Base-by-base conservation (phyloP, 2,797 vertebrate species). In the Pipistrellus pipistrellus region DNA sequence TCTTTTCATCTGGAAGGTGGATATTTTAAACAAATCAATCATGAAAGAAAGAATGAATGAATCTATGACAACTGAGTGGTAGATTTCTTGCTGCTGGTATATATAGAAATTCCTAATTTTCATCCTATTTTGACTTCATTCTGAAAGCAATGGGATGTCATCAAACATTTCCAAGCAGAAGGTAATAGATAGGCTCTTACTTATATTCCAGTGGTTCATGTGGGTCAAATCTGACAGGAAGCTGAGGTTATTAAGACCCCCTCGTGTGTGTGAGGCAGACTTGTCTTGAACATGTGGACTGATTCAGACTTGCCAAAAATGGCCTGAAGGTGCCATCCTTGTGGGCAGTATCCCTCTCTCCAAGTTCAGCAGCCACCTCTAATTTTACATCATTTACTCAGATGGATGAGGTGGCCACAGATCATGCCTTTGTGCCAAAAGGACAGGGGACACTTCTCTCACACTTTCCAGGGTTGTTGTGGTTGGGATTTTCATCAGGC, bases 1-100 rank as follows among this genome's bases (percentile, higher is more conserved):
- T 30, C 27, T 62, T 7, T 11, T 55, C 35, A 41, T 8, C 44
- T n/a, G 64, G 51, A 82, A 94, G 17, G 38, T 25, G 6, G 64
- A 25, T 85, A 11, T 66, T 85, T 90, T 80, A 69, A 87, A n/a
- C 21, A 46, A 85, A 76, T 69, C 21, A 23, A 15, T 64, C 25
- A 23, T 32, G 66, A 92, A 93, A 73, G 69, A 75, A 23, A 93
- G 44, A 91, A 53, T 62, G 51, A 57, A 59, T 41, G 18, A 25
- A 72, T 72, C 48, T 51, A 11, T 73, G 86, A 81, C 5, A 11
- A 32, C 1, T 2, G 8, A 6, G 51, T 23, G 12, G 27, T 23
- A 35, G 38, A 48, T 85, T 91, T 86, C 41, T 90, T 51, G 17
- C 15, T 88, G 46, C n/a, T 86, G 71, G 44, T 66, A 38, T 32